These are phyloP conservation scores for Oryzias melastigma DNA, from an alignment of 2,113 vertebrate species.

Conservation along the genomic window DNA sequence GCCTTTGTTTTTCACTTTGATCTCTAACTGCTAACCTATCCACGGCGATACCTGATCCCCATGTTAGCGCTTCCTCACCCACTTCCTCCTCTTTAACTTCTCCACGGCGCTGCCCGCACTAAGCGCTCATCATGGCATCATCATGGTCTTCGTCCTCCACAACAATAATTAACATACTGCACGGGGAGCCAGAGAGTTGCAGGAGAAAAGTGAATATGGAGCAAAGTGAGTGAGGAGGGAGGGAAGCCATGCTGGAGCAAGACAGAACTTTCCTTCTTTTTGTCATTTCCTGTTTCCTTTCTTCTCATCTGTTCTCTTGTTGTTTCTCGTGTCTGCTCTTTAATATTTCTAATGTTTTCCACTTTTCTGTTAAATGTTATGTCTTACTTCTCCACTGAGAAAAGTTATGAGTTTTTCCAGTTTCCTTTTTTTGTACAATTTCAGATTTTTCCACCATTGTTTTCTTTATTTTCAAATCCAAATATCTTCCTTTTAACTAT, in stretches of 20 bases:
- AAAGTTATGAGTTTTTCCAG: too few species aligned
- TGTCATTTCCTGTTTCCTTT: neutral
- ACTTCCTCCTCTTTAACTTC: conserved; percentile 60
- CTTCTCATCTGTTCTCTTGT: neutral
- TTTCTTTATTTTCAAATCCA: neutral
- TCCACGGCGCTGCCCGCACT: conserved; percentile 49
- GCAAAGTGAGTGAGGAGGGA: conserved; percentile 23
- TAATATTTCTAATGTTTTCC: too few species aligned
- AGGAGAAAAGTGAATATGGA: conserved; percentile 30
- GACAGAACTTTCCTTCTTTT: conserved; percentile 14
- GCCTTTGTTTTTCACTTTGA: conserved; percentile 79
- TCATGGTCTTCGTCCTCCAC: conserved; percentile 48
- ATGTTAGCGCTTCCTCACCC: conserved; percentile 47
- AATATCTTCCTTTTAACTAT: neutral
- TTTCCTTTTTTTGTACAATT: too few species aligned
- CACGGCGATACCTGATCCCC: conserved; percentile 70
- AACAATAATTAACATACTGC: conserved; percentile 66
- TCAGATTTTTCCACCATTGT: neutral
- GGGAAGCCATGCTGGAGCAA: conserved; percentile 30
- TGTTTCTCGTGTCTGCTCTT: neutral
- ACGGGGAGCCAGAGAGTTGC: conserved; percentile 42
- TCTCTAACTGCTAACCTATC: conserved; percentile 80
- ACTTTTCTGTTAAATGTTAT: too few species aligned
- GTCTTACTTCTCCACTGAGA: too few species aligned
- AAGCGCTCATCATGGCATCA: conserved; percentile 61